Base-by-base conservation (phyloP, 2,888 invertebrate genomes). In the Mesorhabditis belari region DNA sequence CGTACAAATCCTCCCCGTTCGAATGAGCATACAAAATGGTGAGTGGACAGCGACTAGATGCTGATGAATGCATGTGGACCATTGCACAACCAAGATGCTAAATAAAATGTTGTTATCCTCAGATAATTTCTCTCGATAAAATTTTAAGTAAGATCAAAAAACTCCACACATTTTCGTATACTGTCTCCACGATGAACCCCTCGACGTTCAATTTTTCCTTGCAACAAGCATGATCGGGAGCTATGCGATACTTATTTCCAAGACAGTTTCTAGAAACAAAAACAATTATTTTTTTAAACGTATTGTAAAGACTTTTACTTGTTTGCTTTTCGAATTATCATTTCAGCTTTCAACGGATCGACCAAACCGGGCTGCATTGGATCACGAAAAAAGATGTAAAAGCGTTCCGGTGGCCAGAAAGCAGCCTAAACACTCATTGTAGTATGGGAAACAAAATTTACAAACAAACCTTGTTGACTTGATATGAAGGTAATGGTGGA, bases 1-100 rank as follows among this genome's bases (percentile, higher is more conserved):
- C 76, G 21, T 68, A 70, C 35, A 76, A 54, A 58, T 76, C 76
- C 4, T 62, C 63, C 24, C 73, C 76, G 58, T 73, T 75, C 23
- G 73, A 74, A 55, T 76, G 76, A 6, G 74, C 71, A 64, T 72
- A 76, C 25, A 76, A 54, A 5, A 75, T 49, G 5, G 70, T 70
- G 67, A n/a, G n/a, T n/a, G n/a, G n/a, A n/a, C n/a, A n/a, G n/a
- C n/a, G n/a, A n/a, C n/a, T 64, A 54, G 12, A 70, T 56, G 51
- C 74, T 71, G 2, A 62, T 72, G 24, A 75, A 65, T 17, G 57
- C 56, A 66, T 72, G 64, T n/a, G 66, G 57, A 26, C 17, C 24
- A 21, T 4, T 12, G n/a, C 27, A 52, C 12, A 60, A 35, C 49
- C 23, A n/a, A 24, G 52, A 44, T 19, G 28, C 12, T 19, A 5